Evolutionary conservation across 1,140 invertebrate species (phyloP).

Genomic region (Rhagoletis zephyria): DNA sequence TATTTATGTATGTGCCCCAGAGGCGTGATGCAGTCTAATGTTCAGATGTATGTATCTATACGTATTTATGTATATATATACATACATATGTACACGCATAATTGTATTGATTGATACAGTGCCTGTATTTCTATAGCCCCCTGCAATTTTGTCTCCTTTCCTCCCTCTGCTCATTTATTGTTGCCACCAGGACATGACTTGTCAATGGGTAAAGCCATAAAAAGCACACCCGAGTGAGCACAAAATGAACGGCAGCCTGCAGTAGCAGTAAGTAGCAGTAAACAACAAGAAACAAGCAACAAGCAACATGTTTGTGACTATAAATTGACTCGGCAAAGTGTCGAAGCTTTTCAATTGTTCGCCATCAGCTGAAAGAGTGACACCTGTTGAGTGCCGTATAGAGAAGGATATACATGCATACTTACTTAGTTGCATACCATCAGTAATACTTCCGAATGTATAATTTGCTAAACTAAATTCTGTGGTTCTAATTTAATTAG

Average conservation of each 20-base stretch:
- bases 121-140: too few relatives aligned
- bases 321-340: constrained; percentile 64
- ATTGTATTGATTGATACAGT: background rate
- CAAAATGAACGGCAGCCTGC: constrained; percentile 16
- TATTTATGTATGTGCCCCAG: too few relatives aligned
- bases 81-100: background rate
- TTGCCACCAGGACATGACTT: background rate
- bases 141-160: background rate
- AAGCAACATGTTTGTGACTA: constrained; percentile 52
- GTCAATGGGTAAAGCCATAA: constrained; percentile 54
- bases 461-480: background rate
- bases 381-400: constrained; percentile 64
- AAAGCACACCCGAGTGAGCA: constrained; percentile 54
- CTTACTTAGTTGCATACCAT: too few relatives aligned
- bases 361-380: constrained; percentile 64
- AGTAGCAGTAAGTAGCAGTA: constrained; percentile 48
- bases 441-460: too few relatives aligned
- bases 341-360: constrained; percentile 68
- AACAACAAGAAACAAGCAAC: background rate
- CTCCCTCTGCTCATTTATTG: background rate
- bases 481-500: background rate
- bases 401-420: constrained; percentile 1
- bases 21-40: background rate
- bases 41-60: background rate
- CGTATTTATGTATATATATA: background rate